These are phyloP conservation scores for Syngnathus typhle DNA, from an alignment of 2,113 vertebrate genomes.

Conservation along the genomic window DNA sequence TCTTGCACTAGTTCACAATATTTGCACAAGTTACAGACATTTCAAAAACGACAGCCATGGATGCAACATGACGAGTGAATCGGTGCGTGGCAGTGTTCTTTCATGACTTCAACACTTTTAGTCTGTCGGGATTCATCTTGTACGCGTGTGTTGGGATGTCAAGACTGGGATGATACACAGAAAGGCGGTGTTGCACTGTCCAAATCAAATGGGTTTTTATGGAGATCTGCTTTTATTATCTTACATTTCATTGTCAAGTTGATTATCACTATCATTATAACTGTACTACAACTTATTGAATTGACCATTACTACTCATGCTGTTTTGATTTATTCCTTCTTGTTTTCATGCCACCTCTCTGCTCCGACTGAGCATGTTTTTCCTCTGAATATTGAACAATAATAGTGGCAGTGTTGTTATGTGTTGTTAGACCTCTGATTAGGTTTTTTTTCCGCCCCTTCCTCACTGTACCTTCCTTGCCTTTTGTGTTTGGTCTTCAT, in stretches of 20 bases:
- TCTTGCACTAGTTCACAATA: conserved; percentile 71
- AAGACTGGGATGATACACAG: conserved; percentile 58
- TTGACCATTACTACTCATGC: conserved; percentile 74
- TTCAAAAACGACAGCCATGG: conserved; percentile 57
- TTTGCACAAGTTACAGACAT: conserved; percentile 71
- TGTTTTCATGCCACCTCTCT: conserved; percentile 69
- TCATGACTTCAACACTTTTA: conserved; percentile 40
- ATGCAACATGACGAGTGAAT: conserved; percentile 48
- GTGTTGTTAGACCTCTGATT: conserved; percentile 73
- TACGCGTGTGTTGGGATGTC: conserved; percentile 62
- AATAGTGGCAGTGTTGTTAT: conserved; percentile 74
- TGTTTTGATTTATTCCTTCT: conserved; percentile 71
- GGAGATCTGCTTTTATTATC: conserved; percentile 73
- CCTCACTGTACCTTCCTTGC: conserved; percentile 68
- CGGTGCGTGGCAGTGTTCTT: conserved; percentile 43
- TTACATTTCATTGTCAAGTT: conserved; percentile 74
- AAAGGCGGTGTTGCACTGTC: conserved; percentile 72
- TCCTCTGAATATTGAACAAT: conserved; percentile 72
- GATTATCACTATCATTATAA: conserved; percentile 77
- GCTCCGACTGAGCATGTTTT: conserved; percentile 64
- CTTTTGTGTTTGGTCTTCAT: conserved; percentile 76
- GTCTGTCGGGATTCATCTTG: conserved; percentile 61
- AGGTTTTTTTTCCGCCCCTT: conserved; percentile 61
- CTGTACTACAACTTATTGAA: conserved; percentile 75
- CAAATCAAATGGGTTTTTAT: conserved; percentile 68